These are phyloP conservation scores for Halichoeres trimaculatus DNA, from an alignment of 2,113 vertebrate genomes.

Conservation along the genomic window DNA sequence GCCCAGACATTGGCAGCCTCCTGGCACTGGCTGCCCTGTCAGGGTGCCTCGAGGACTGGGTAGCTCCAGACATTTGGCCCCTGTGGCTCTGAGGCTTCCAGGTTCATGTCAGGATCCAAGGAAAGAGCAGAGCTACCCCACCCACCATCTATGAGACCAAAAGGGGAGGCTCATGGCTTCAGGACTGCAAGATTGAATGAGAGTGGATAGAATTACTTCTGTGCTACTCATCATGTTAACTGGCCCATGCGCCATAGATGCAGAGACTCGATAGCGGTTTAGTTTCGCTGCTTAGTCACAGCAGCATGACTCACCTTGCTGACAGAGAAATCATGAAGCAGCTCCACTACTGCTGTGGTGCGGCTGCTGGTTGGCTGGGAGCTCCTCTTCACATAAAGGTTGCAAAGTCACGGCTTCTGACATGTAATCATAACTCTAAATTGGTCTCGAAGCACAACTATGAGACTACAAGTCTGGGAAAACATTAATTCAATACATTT, in stretches of 20 bases:
- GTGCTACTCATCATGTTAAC: constrained; percentile 54
- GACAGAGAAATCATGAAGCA: constrained; percentile 68
- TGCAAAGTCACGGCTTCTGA: constrained; percentile 71
- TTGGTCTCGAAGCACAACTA: constrained; percentile 47
- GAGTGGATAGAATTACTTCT: constrained; percentile 61
- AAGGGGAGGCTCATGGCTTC: constrained; percentile 45
- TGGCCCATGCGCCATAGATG: constrained; percentile 59
- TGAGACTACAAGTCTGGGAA: constrained; percentile 62
- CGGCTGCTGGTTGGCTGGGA: constrained; percentile 34
- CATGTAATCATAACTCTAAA: constrained; percentile 54
- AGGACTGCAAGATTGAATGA: constrained; percentile 38
- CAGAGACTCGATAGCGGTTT: constrained; percentile 67
- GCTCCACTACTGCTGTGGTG: constrained; percentile 61
- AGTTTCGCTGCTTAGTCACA: constrained; percentile 76
- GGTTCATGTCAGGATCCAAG: constrained; percentile 64
- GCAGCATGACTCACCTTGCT: constrained; percentile 78
- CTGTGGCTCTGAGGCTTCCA: constrained; percentile 59
- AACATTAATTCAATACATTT: constrained; percentile 64
- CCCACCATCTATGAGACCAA: constrained; percentile 47
- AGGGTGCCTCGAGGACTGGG: constrained; percentile 65
- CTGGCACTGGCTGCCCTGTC: constrained; percentile 41
- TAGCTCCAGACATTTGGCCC: constrained; percentile 69
- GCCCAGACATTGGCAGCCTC: constrained; percentile 37
- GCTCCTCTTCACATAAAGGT: constrained; percentile 36
- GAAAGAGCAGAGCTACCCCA: constrained; percentile 54